Evolutionary conservation across 2,113 vertebrate species (phyloP), one percentile per base, ranked within the genome.

Genomic region (Conger conger): DNA sequence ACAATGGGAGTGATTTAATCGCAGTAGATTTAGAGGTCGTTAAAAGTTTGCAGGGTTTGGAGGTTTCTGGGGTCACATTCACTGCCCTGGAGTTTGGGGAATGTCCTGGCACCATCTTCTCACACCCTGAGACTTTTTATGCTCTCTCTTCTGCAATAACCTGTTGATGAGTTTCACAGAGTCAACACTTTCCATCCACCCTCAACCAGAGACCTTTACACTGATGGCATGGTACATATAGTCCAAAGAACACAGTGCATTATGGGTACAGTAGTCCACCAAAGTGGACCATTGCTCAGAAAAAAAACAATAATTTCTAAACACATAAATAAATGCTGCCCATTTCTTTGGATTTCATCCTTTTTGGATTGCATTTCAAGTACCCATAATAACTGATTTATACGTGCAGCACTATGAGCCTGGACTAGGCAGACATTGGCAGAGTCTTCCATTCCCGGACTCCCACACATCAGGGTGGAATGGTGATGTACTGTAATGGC

Each of bases 141-240:
- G 68, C 15, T 73, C 27, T 73, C 27, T 73, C n/a, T 30, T 73
- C 68, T 73, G 27, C 68, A 73, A 27, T 73, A 73, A 73, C 27
- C 9, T 73, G 81, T 68, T 60, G 38, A 57, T 82, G 11, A 38
- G 36, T 23, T 68, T 68, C 81, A 82, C 81, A 57, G 60, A 57
- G 35, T 35, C 60, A 27, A 4, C 37, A 4, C 13, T 27, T 82
- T 57, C 57, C 54, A 68, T 40, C 54, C 57, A n/a, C 36, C 18
- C 54, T n/a, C 36, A 37, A n/a, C 68, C 27, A 35, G 7, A 73
- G 27, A 78, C 36, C 15, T 78, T 78, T 78, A 38, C 35, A 78
- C 76, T 78, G 33, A 33, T 38, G 76, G 76, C 76, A 6, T 20
- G 16, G 35, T 23, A 78, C 20, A 6, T 36, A n/a, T n/a, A n/a